Base-by-base conservation (phyloP, 2,888 invertebrate genomes). In the Nephrotoma appendiculata region DNA sequence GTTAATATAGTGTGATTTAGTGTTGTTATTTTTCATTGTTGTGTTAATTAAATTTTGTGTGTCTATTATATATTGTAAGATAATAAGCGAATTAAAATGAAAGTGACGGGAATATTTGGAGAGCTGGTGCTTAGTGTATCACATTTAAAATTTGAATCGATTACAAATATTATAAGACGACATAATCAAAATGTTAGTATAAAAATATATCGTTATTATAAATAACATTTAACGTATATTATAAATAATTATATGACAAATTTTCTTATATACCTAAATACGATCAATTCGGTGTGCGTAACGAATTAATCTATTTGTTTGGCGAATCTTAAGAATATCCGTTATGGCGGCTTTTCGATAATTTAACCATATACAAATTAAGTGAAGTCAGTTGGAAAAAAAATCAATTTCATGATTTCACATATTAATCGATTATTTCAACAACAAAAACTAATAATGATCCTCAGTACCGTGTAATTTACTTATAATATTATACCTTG, bases 51-150 rank as follows among this genome's bases (percentile, higher is more conserved):
- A 83, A 83, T 87, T 9, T 87, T 86, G 87, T 52, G 57, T 83
- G 31, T 48, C 83, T 1, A 1, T 1, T 19, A 12, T 41, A 12
- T 43, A 86, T 83, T 43, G 43, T 86, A 86, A 86, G 6, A 71
- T 71, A 57, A 43, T 87, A 83, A 48, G 7, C 2, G 31, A 19
- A 11, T 84, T 85, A 86, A 85, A 57, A 84, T 84, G 31, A 83
- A 87, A 86, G 86, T 86, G 91, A 87, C 91, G 91, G 87, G 91
- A 91, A 91, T 91, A 89, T 89, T 91, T 45, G 91, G 91, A 88
- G 92, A 92, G 88, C 88, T 92, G 88, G 91, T 92, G 88, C 89
- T 92, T 87, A 92, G 89, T 89, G 92, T 92, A 48, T 91, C 92
- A 89, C 90, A 91, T 52, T 89, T 92, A 86, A 91, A 90, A 85